Percentiles rank a stretch among this genome's conserved stretches.
phyloP scores from a whole-genome alignment of 2,113 vertebrate genomes.

The Catharus bicknelli region DNA sequence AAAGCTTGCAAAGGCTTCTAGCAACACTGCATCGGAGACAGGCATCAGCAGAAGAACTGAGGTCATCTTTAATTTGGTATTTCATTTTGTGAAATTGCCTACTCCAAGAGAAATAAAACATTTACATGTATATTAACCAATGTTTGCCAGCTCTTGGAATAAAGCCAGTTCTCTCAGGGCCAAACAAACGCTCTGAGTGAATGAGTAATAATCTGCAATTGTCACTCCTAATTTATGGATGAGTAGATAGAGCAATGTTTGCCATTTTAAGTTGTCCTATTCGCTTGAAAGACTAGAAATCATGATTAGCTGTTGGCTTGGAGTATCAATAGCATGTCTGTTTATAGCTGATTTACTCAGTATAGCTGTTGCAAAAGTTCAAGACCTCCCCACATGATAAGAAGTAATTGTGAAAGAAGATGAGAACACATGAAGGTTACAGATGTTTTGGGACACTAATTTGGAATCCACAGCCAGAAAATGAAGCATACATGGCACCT shows the following conservation, averaged over 20 bases:
- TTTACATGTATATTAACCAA: slow-evolving; percentile 66
- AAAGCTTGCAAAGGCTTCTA: slow-evolving; percentile 20
- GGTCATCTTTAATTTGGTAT: slow-evolving; percentile 2
- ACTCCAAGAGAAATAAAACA: slow-evolving; percentile 54
- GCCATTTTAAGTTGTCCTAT: slow-evolving; percentile 32
- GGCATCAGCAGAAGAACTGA: slow-evolving; percentile 33
- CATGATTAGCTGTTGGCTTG: not conserved
- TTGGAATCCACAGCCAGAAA: not conserved
- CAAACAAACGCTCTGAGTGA: slow-evolving; percentile 24
- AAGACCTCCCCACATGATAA: not conserved
- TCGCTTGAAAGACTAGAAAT: slow-evolving; percentile 3
- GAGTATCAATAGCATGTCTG: not conserved
- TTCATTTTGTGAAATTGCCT: slow-evolving; percentile 62
- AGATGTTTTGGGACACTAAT: not conserved
- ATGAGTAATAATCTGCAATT: slow-evolving; percentile 46
- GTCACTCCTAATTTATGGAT: slow-evolving; percentile 27
- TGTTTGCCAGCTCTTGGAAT: slow-evolving; percentile 54
- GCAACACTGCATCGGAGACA: not conserved
- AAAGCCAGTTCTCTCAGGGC: slow-evolving; percentile 40
- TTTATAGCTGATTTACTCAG: slow-evolving; percentile 1
- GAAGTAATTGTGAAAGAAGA: not conserved
- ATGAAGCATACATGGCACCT: not conserved
- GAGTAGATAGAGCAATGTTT: slow-evolving; percentile 28
- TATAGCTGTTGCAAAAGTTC: slow-evolving; percentile 7
- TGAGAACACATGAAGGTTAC: not conserved